Conservation (phyloP, 2,888 invertebrate genomes). For the Trypoxylon attenuatum region DNA sequence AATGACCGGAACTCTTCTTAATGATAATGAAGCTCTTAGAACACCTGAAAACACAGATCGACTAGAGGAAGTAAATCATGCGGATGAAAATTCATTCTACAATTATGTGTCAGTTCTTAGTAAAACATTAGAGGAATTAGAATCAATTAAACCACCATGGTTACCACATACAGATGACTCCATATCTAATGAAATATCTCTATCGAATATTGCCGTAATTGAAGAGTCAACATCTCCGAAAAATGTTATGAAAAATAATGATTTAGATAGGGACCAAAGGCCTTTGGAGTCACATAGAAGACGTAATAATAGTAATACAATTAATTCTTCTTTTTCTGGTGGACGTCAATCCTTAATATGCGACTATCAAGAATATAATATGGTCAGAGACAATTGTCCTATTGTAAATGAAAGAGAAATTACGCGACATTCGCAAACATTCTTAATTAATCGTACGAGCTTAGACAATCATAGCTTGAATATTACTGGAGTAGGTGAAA, state of each 20-base stretch:
- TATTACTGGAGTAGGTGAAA: not conserved
- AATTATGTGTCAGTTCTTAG: conserved; percentile 9
- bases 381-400: not conserved
- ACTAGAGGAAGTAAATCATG: not conserved
- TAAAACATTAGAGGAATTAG: conserved; percentile 34
- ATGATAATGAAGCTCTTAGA: no score
- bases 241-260: not conserved
- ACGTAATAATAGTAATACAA: not conserved
- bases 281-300: not conserved
- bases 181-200: not conserved
- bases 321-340: not conserved
- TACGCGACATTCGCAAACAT: not conserved
- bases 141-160: conserved; percentile 55
- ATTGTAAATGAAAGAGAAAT: not conserved
- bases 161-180: conserved; percentile 42
- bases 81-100: not conserved
- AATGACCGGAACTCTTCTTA: no score
- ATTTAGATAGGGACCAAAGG: not conserved
- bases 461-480: not conserved
- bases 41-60: no score
- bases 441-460: not conserved
- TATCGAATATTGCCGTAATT: not conserved
- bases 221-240: not conserved
- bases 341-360: not conserved
- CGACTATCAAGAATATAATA: not conserved